Evolutionary conservation across 1,140 invertebrate genomes (phyloP), one percentile per base, ranked within the genome.

Genomic region (Lepidurus apus): DNA sequence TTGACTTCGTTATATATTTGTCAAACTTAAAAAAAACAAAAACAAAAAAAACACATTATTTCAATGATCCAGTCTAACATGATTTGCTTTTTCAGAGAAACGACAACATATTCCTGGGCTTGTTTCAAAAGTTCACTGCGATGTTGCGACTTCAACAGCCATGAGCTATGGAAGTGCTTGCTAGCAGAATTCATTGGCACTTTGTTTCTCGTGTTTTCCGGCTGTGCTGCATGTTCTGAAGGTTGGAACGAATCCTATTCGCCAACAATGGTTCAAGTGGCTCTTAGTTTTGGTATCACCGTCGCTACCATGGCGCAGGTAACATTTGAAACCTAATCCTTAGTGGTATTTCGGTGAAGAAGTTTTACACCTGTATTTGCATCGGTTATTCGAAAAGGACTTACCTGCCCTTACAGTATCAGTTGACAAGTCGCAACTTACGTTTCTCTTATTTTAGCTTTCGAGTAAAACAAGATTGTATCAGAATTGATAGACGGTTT

Each of bases 121-220:
- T 44, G 79, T 45, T 74, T 83, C 75, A 75, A 34, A 7, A 76
- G 79, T 24, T 73, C 80, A 13, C 45, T 84, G 6, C 84, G 84
- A 24, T 81, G 83, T n/a, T 77, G 80, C 47, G 84, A 86, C 77
- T 79, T 86, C 21, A 82, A 82, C 76, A 82, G 81, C 77, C 87
- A 87, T 81, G 88, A 89, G 82, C 89, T 95, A 81, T 92, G 93
- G 90, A 87, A 91, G 82, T 90, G 91, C 84, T 83, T 96, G 81
- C 84, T 92, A 13, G 94, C 94, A 1, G 96, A 98, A 85, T 90
- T 95, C 80, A 81, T 96, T 42, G 95, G 95, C 24, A 96, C 95
- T 21, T 89, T 95, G 81, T 87, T 96, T 53, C 88, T 97, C 79
- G 93, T 95, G 1, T 87, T 94, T 74, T 89, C 97, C 79, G 95